phyloP scores from a whole-genome alignment of 2,888 invertebrate species.

The Nemurella pictetii region DNA sequence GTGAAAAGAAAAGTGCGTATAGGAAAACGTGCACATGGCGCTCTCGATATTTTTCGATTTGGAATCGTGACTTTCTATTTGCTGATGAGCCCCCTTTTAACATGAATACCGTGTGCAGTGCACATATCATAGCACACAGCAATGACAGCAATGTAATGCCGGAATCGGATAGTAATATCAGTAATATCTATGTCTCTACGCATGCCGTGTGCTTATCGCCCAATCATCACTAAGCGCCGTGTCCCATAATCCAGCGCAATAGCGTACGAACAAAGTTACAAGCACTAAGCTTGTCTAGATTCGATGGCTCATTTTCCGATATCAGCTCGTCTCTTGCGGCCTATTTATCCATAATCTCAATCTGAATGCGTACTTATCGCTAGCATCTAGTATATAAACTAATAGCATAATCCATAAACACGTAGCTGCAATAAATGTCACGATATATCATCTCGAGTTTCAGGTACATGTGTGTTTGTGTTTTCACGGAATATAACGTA shows the following conservation, averaged over 20 bases:
- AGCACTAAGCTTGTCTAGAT: background rate
- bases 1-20: background rate
- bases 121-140: too few relatives aligned
- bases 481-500: background rate
- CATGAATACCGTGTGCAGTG: too few relatives aligned
- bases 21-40: background rate
- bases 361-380: background rate
- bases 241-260: background rate
- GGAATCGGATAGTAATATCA: background rate
- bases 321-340: background rate
- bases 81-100: background rate
- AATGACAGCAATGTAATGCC: background rate
- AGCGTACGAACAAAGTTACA: background rate
- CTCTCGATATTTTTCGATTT: background rate
- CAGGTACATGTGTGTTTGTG: too few relatives aligned
- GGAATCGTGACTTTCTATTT: background rate
- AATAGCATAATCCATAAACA: background rate
- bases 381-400: background rate
- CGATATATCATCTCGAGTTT: background rate
- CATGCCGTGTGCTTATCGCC: background rate
- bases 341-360: background rate
- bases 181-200: too few relatives aligned
- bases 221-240: background rate
- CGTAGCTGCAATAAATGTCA: background rate
- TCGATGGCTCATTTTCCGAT: background rate